A percentile compares a stretch with the other conserved stretches of the same genome.
Conservation (phyloP, 2,888 invertebrate species). For the Spodoptera picta region DNA sequence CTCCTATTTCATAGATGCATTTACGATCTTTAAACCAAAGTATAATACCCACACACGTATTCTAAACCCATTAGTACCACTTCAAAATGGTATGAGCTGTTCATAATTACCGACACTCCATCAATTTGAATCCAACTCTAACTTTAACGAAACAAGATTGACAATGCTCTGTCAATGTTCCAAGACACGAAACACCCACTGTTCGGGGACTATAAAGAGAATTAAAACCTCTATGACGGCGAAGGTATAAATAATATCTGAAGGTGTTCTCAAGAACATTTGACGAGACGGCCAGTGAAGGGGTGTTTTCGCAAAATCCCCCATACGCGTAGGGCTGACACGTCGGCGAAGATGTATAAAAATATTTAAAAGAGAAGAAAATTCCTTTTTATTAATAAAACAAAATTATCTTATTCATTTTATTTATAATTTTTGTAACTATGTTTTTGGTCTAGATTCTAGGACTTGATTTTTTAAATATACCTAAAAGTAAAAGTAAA, state of each 20-base stretch:
- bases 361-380: not conserved
- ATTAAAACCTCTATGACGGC: constrained; percentile 48
- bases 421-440: no score
- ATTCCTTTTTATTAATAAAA: no score
- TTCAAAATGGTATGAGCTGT: not conserved
- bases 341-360: not conserved
- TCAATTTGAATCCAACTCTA: constrained; percentile 5
- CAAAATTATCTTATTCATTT: no score
- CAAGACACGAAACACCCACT: constrained; percentile 37
- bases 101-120: not conserved
- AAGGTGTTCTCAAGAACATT: constrained; percentile 46
- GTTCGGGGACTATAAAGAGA: constrained; percentile 38
- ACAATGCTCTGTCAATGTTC: constrained; percentile 3
- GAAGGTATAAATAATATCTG: constrained; percentile 46
- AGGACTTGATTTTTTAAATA: no score
- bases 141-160: not conserved
- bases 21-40: no score
- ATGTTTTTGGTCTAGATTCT: no score
- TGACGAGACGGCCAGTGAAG: constrained; percentile 42
- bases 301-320: constrained; percentile 50
- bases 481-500: no score
- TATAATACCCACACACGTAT: not conserved
- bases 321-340: constrained; percentile 41
- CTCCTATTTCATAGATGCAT: no score
- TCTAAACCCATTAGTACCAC: constrained; percentile 4